Base-by-base conservation (phyloP, 2,797 vertebrate species). In the Anguilla megastoma region DNA sequence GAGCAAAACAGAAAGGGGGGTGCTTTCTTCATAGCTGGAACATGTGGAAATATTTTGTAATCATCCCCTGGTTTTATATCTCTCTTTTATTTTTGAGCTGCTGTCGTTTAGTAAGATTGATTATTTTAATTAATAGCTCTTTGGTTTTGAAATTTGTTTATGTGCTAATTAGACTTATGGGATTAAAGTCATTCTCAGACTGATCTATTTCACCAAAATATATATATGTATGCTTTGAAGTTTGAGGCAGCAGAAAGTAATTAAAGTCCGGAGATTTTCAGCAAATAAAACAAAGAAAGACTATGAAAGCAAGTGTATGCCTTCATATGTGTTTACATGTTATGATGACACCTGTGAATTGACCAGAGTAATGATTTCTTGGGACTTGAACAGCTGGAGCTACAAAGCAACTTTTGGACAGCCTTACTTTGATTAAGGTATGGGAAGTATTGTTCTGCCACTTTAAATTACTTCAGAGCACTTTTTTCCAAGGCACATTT, bases 81-180 rank as follows among this genome's bases (percentile, higher is more conserved):
- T 45, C 74, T 79, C 41, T 84, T 87, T 66, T 66, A 83, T 84
- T 83, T 87, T 41, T 56, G 33, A 83, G 79, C 86, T 66, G 56
- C 36, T 48, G 56, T 79, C 41, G 24, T 48, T 87, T 60, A 54
- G 21, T 60, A 82, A 60, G 54, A 0, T 24, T 36, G 36, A 87
- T 36, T 76, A 33, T 60, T 87, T 63, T 79, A 36, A 48, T 76
- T 7, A 71, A 71, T 33, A 71, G 27, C 10, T 33, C 69, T 9
- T 21, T 50, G 41, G 7, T 24, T 80, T 48, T 21, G 76, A 5
- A 45, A 50, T 50, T 48, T 82, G 79, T 82, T 82, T 82, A 82
- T n/a, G 48, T 82, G 41, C 10, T 82, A 48, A 82, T 24, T 50
- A n/a, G 24, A 82, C 2, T 50, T 6, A 82, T 82, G 79, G 24